Base-by-base conservation (phyloP, 2,888 invertebrate genomes). In the Troilus luridus region DNA sequence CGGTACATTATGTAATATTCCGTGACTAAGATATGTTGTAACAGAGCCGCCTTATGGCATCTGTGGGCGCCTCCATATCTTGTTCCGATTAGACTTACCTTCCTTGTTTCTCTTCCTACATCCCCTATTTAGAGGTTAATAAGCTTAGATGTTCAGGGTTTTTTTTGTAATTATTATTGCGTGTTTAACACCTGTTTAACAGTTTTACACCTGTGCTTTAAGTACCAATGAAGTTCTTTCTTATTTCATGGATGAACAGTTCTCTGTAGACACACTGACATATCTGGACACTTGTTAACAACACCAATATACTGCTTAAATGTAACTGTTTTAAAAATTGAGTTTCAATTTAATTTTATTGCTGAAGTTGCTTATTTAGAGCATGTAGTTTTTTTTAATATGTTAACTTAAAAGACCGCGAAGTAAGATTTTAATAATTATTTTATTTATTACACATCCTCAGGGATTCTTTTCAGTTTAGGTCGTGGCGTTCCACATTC, bases 11-110 rank as follows among this genome's bases (percentile, higher is more conserved):
- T 54, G 85, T 56, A 85, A 85, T 56, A 85, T 85, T 85, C 85
- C 85, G 85, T 85, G 85, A 85, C 85, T 58, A 56, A 85, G 56
- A 56, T n/a, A 85, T 85, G 85, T 56, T 58, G 85, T 85, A 85
- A 85, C 85, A 85, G 56, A 27, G 27, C 72, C 41, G 72, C 72
- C 72, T 77, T 77, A 77, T 77, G 72, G 72, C 72, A 41, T 77
- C 72, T 77, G 72, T 77, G 72, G 72, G 72, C 72, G 72, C 72
- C 41, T 77, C 41, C 41, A 77, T 77, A 77, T 77, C 72, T 41
- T 77, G 24, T 77, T 67, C 67, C 67, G 67, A 67, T 5, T 24
- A 14, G 24, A 67, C 72, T 9, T 17, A 12, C 6, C 8, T 77
- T 77, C 72, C 72, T 77, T 12, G 27, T 77, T 77, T 77, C 72